Evolutionary conservation across 2,888 invertebrate genomes (phyloP), one percentile per base, ranked within the genome.

Genomic region (Protophormia terraenovae): DNA sequence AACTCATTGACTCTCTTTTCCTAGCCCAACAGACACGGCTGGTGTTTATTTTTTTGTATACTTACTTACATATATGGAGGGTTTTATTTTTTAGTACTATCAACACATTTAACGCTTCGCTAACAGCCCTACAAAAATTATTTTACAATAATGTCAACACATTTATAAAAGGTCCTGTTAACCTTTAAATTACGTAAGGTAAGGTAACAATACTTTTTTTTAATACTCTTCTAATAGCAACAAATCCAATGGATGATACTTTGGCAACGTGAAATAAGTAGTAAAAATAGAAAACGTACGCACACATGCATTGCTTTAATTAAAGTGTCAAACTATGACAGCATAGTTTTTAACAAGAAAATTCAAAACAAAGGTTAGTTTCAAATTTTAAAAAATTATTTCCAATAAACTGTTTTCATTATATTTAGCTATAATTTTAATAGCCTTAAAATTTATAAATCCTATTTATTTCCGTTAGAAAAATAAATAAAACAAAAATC

Each of bases 161-260:
- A 32, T 45, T 55, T 32, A 47, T 27, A 84, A 81, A 76, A 84
- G 69, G 75, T 66, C 16, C 55, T 55, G 83, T 77, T 78, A 81
- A 85, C 78, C 77, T 85, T 85, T 78, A 47, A 71, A 75, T 32
- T 47, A 60, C 24, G 64, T 35, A 81, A 84, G 84, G 80, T 84
- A 77, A 67, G 67, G 60, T n/a, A 50, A 80, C 64, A 58, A 60
- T 72, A 35, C 19, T 35, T 41, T 38, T 19, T 72, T 69, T 76
- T 73, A 72, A 58, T 53, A 24, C 67, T 50, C 53, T 50, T 64
- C 82, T 82, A 85, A 85, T 82, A 64, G 78, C 78, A 82, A 85
- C 78, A 82, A 85, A 85, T 85, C 85, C 82, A 32, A 29, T n/a
- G 82, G 85, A 85, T 85, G 53, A 85, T 82, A 82, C 85, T 29